Evolutionary conservation across 2,797 vertebrate genomes (phyloP), one percentile per base, ranked within the genome.

Genomic region (Valencia hispanica): DNA sequence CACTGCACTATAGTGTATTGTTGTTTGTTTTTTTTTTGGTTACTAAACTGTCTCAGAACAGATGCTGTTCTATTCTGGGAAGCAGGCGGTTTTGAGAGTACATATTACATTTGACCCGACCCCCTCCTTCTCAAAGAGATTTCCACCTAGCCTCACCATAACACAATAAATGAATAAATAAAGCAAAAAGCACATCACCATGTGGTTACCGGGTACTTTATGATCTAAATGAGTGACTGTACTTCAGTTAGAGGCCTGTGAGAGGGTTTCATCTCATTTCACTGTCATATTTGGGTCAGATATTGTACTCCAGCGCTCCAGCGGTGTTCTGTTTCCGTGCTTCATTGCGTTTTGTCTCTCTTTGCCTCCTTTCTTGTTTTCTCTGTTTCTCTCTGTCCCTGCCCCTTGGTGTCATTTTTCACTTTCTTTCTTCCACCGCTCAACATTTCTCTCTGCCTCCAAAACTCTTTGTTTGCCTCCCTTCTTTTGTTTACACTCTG

Each of bases 241-340:
- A 25, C 68, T 72, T 87, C 32, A 68, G n/a, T 51, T 45, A 75
- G 45, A 57, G 59, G 47, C 70, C 65, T 48, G 61, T 14, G 73
- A 80, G 74, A 78, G 30, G 5, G 0, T 81, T 75, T 79, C 79
- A 72, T 81, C 73, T 80, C 81, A 77, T 78, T 87, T 68, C 41
- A 61, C 86, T 90, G 87, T 87, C 85, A 84, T 84, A 89, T 92
- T 81, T 90, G 83, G 88, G 87, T 87, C 89, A 91, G 80, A 80
- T 83, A 41, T 74, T 80, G 72, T 73, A 86, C 73, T 66, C 75
- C 69, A 78, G 73, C 78, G 47, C 84, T 85, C 73, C 18, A 27
- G 82, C 83, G 75, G 20, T 77, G n/a, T 79, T 84, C 77, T 76
- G 53, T 82, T 74, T 83, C 75, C 78, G 57, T 72, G 72, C 48